These are phyloP conservation scores for Plebejus argus DNA, from an alignment of 2,888 invertebrate species.

Conservation along the genomic window DNA sequence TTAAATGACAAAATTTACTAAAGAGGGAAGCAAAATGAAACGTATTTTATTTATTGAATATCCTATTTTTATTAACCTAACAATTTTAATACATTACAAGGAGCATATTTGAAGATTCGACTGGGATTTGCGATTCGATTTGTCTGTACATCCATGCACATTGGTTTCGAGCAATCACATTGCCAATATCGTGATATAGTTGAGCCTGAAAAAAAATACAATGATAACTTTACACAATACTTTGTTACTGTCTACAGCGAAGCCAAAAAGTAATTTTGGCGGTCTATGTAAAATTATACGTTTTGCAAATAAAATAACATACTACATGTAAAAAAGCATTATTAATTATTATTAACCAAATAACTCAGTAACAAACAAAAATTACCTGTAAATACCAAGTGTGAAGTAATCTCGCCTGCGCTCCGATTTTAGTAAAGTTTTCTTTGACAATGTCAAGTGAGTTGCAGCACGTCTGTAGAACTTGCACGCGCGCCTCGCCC, in stretches of 20 bases:
- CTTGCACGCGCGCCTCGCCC: conserved; percentile 71
- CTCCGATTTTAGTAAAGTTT: conserved; percentile 87
- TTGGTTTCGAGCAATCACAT: conserved; percentile 87
- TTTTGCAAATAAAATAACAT: too few relatives aligned
- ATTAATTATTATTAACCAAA: too few relatives aligned
- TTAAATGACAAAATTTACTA: conserved; percentile 84
- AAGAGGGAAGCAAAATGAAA: conserved; percentile 36
- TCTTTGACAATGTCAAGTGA: conserved; percentile 84
- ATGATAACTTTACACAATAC: neutral
- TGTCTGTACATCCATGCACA: conserved; percentile 90
- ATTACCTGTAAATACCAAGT: conserved; percentile 85
- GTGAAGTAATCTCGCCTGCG: conserved; percentile 87
- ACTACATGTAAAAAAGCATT: too few relatives aligned
- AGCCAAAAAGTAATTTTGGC: too few relatives aligned
- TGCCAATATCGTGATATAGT: conserved; percentile 87
- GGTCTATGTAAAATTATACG: too few relatives aligned
- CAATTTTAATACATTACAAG: conserved; percentile 76
- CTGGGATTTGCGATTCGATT: conserved; percentile 86
- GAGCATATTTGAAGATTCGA: conserved; percentile 79
- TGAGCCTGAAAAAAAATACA: conserved; percentile 79
- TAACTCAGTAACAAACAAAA: neutral
- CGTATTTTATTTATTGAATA: neutral
- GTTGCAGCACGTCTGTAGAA: conserved; percentile 80
- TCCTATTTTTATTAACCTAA: neutral
- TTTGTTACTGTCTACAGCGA: neutral